Percentiles rank a stretch among this genome's conserved stretches.
These are phyloP conservation scores for Octonoba sinensis DNA, from an alignment of 2,888 invertebrate species.

Conservation along the genomic window DNA sequence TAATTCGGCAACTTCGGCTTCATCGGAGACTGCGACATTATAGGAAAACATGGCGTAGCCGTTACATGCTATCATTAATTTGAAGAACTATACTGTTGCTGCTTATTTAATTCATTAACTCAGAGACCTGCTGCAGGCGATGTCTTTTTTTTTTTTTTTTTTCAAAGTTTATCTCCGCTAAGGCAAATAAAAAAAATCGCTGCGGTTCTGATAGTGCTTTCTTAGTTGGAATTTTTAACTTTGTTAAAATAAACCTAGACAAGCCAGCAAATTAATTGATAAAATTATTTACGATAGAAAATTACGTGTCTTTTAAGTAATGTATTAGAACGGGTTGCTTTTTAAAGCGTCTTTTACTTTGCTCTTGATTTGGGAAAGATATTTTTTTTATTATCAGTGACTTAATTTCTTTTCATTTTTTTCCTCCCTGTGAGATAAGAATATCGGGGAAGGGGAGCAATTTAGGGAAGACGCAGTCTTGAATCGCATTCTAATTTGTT, in stretches of 20 bases:
- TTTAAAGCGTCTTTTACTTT: not conserved
- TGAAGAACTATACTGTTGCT: conserved; percentile 4
- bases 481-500: conserved; percentile 1
- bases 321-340: conserved; percentile 5
- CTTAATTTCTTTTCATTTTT: not conserved
- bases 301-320: conserved; percentile 22
- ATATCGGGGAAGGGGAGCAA: not conserved
- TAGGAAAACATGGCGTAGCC: not conserved
- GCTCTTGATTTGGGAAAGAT: conserved; percentile 15
- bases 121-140: conserved; percentile 15
- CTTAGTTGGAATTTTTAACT: conserved; percentile 37
- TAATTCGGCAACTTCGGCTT: not conserved
- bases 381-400: not conserved
- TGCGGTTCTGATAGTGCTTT: conserved; percentile 13
- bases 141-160: conserved; percentile 4
- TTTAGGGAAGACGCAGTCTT: not conserved
- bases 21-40: too few relatives aligned
- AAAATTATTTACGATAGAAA: conserved; percentile 44
- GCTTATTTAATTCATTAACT: conserved; percentile 42
- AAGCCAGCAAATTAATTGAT: conserved; percentile 50
- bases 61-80: conserved; percentile 35
- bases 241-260: conserved; percentile 23
- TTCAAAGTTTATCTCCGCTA: too few relatives aligned
- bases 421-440: not conserved
- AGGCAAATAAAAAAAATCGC: not conserved